phyloP scores from a whole-genome alignment of 2,888 invertebrate species.

The Drosophila neotestacea region DNA sequence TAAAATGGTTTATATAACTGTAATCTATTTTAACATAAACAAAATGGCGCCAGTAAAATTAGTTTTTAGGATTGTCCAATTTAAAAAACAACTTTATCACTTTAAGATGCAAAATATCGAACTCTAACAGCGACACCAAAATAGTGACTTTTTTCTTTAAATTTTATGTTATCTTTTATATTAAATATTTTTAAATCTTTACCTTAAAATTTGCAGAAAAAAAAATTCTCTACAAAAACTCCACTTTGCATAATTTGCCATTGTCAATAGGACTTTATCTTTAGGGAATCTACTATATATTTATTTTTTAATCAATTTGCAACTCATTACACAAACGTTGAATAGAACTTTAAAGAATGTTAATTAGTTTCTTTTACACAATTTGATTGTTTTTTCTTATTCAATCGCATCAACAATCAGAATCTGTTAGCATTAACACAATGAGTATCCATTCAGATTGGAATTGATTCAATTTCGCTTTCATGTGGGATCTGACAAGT shows the following conservation, averaged over 20 bases:
- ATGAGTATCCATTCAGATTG: slow-evolving; percentile 30
- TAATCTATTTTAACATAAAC: no score
- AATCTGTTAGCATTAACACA: slow-evolving; percentile 41
- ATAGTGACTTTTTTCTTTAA: no score
- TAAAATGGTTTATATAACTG: no score
- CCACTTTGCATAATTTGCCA: no score
- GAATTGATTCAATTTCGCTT: slow-evolving; percentile 45
- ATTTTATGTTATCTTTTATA: no score
- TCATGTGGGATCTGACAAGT: slow-evolving; percentile 17
- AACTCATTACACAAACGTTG: neutral
- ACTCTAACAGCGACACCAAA: no score
- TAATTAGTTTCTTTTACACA: neutral
- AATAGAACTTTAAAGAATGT: neutral
- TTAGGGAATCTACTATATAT: neutral
- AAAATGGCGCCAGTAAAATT: slow-evolving; percentile 9
- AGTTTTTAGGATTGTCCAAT: neutral
- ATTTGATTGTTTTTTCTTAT: slow-evolving; percentile 18
- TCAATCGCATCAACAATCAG: slow-evolving; percentile 23
- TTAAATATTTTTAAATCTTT: no score
- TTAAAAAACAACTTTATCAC: neutral
- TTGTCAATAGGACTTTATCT: neutral
- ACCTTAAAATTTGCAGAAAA: no score
- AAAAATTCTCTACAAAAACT: no score
- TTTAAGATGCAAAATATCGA: no score
- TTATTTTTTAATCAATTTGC: neutral